phyloP scores from a whole-genome alignment of 2,113 vertebrate genomes.

The Myanophis thanlyinensis region DNA sequence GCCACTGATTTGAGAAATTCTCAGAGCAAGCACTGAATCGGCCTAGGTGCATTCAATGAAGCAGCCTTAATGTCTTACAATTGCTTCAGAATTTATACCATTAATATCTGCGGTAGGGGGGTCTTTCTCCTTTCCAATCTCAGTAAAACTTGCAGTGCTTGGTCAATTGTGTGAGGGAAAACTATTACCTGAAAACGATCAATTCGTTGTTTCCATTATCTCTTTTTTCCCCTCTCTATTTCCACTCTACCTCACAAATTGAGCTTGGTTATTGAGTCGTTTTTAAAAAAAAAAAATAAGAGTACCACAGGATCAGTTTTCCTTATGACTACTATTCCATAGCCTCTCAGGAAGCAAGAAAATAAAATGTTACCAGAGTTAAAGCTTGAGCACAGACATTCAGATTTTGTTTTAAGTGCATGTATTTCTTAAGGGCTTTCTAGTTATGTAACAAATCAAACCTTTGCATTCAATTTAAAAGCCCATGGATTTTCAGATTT shows the following conservation, averaged over 20 bases:
- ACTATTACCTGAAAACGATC: background rate
- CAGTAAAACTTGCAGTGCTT: background rate
- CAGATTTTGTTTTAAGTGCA: background rate
- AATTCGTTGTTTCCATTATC: background rate
- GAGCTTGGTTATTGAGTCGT: background rate
- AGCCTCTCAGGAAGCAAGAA: background rate
- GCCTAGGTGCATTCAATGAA: background rate
- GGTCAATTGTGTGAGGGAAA: background rate
- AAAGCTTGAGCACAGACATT: background rate
- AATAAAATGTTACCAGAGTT: background rate
- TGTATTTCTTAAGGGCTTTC: background rate
- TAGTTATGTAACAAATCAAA: background rate
- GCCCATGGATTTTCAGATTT: background rate
- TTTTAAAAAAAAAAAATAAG: background rate
- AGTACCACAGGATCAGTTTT: background rate
- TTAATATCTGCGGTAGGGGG: background rate
- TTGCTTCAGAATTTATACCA: background rate
- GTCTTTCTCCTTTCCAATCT: background rate
- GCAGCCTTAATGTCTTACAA: background rate
- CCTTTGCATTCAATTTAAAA: background rate
- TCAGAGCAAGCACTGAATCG: background rate
- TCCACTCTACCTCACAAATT: background rate
- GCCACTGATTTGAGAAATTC: background rate
- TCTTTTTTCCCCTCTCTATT: background rate
- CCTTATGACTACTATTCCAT: background rate